Evolutionary conservation across 1,140 invertebrate species (phyloP).

Genomic region (Anastrepha ludens): DNA sequence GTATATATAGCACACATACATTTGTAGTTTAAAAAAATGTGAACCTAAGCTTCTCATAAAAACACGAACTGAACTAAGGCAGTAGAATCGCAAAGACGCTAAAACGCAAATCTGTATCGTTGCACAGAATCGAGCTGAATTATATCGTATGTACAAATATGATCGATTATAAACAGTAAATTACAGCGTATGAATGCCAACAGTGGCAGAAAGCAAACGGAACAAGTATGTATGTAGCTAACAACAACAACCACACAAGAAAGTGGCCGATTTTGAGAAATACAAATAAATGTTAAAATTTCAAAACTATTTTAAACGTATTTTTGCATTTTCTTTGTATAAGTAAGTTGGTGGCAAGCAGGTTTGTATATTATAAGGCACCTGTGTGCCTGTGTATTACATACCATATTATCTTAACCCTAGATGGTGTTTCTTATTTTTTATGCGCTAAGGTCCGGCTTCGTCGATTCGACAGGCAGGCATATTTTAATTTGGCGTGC

Average conservation of each 20-base stretch:
- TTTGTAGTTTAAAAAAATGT: too few species aligned
- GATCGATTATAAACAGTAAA: background rate
- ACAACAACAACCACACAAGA: background rate
- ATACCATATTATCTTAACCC: too few species aligned
- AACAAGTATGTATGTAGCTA: background rate
- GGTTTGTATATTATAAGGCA: too few species aligned
- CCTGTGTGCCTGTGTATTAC: too few species aligned
- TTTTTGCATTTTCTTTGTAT: background rate
- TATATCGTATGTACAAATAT: background rate
- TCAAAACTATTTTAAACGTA: background rate
- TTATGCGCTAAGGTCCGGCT: too few species aligned
- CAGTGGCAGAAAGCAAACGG: background rate
- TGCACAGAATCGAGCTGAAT: background rate
- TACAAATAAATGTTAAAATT: slow-evolving; percentile 47
- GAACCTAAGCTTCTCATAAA: background rate
- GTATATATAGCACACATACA: too few species aligned
- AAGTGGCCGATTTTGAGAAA: slow-evolving; percentile 16
- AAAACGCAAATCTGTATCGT: background rate
- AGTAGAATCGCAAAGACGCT: background rate
- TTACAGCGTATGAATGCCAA: background rate
- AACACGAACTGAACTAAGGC: background rate
- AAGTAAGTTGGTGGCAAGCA: too few species aligned
- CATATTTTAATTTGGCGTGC: too few species aligned
- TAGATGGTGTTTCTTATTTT: too few species aligned
- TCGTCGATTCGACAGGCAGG: too few species aligned